These are phyloP conservation scores for Coleophora flavipennella DNA, from an alignment of 2,888 invertebrate species.

Conservation along the genomic window DNA sequence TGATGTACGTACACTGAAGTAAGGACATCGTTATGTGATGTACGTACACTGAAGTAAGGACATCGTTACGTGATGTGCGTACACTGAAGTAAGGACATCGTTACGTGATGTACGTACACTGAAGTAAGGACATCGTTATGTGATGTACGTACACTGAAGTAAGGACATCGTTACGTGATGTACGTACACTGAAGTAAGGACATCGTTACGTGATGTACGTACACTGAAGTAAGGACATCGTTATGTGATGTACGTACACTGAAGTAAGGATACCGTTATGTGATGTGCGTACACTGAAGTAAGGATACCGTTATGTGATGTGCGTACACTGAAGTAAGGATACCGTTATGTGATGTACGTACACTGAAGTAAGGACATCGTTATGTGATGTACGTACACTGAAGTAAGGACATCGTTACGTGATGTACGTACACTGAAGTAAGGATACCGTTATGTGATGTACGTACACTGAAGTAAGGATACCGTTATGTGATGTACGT, in stretches of 20 bases:
- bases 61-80: conserved; percentile 23
- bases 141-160: conserved; percentile 8
- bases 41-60: too few species aligned
- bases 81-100: too few species aligned
- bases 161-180: conserved; percentile 31
- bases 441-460: conserved; percentile 31
- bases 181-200: too few species aligned
- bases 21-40: conserved; percentile 31
- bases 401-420: too few species aligned
- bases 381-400: conserved; percentile 20
- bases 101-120: conserved; percentile 20
- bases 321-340: too few species aligned
- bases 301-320: conserved; percentile 31
- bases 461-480: too few species aligned
- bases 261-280: too few species aligned
- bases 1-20: conserved; percentile 8
- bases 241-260: conserved; percentile 20
- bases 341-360: conserved; percentile 24
- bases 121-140: too few species aligned
- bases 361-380: too few species aligned
- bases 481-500: conserved; percentile 24
- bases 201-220: conserved; percentile 24
- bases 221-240: too few species aligned
- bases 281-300: conserved; percentile 8
- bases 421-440: conserved; percentile 8